Percentiles rank a stretch among this genome's conserved stretches.
Evolutionary conservation across 2,113 vertebrate species (phyloP).

Genomic region (Notarius lentiginosus): DNA sequence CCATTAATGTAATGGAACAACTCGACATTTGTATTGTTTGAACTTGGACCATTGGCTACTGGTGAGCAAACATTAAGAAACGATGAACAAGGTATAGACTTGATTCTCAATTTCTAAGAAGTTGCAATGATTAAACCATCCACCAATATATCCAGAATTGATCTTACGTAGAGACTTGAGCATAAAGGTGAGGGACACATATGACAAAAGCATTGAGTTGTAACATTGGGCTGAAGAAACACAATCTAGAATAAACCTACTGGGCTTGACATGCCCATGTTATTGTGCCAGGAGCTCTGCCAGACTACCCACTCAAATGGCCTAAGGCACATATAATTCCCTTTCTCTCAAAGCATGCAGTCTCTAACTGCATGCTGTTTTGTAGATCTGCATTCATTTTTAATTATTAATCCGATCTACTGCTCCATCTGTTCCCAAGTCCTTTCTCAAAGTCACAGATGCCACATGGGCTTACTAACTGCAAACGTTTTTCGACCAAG

Average conservation of each 20-base stretch:
- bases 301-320: neutral
- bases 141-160: neutral
- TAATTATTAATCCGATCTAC: conserved; percentile 37
- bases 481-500: conserved; percentile 7
- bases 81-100: neutral
- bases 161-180: neutral
- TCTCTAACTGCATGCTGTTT: conserved; percentile 13
- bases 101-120: neutral
- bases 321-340: neutral
- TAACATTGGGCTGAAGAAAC: neutral
- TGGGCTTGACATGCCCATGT: neutral
- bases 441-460: conserved; percentile 27
- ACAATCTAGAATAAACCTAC: neutral
- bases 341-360: neutral
- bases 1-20: too few species aligned
- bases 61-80: neutral
- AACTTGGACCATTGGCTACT: neutral
- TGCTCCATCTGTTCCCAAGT: conserved; percentile 29
- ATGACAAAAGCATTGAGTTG: conserved; percentile 1
- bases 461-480: conserved; percentile 5
- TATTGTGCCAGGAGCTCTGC: neutral
- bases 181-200: neutral
- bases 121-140: neutral
- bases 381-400: conserved; percentile 14
- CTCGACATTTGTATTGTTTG: neutral